Percentiles rank a stretch among this genome's conserved stretches.
Evolutionary conservation across 2,113 vertebrate genomes (phyloP).

Genomic region (Eulemur rufifrons): DNA sequence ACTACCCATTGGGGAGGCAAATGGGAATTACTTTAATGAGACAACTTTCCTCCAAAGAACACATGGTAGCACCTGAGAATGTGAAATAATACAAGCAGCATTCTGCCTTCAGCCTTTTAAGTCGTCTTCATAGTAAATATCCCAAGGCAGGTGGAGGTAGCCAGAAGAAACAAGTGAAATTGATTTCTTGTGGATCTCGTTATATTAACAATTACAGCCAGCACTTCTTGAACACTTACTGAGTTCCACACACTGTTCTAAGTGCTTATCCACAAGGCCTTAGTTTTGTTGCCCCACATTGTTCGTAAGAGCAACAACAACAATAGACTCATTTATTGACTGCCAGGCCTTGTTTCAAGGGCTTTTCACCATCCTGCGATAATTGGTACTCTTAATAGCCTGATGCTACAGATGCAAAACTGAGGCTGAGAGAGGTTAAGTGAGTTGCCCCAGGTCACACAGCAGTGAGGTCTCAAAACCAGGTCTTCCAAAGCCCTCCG

Average conservation of each 20-base stretch:
- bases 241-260: background rate
- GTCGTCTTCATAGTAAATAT: background rate
- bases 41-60: background rate
- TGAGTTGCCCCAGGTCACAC: background rate
- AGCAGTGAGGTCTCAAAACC: background rate
- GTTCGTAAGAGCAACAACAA: background rate
- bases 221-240: background rate
- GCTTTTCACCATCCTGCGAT: background rate
- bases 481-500: background rate
- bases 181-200: background rate
- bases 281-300: background rate
- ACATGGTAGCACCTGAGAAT: background rate
- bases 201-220: background rate
- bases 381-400: background rate
- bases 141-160: background rate
- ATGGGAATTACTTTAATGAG: background rate
- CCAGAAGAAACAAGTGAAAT: background rate
- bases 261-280: background rate
- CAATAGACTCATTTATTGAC: background rate
- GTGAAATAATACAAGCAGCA: background rate
- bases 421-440: background rate
- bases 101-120: background rate
- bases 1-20: background rate
- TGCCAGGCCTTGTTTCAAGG: background rate
- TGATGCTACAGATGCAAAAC: background rate